These are phyloP conservation scores for Sicus ferrugineus DNA, from an alignment of 2,888 invertebrate species.

Conservation along the genomic window DNA sequence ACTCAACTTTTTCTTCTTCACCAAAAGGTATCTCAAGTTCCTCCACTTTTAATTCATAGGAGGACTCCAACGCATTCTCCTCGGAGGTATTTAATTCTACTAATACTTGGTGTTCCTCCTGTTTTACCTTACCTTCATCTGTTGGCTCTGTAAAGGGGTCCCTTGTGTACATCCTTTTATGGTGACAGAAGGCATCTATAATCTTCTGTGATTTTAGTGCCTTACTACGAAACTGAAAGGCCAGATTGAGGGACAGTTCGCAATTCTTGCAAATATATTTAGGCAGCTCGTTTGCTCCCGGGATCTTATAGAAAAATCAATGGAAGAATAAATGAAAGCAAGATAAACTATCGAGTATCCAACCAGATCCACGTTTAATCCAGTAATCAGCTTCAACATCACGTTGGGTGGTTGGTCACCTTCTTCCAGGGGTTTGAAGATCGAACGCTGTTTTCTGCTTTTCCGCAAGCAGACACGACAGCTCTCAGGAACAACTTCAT, in stretches of 20 bases:
- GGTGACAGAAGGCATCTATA: constrained; percentile 49
- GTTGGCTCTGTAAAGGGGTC: not conserved
- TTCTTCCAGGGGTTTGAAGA: constrained; percentile 53
- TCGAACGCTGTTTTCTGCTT: constrained; percentile 52
- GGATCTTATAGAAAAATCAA: constrained; percentile 3
- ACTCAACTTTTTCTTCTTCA: constrained; percentile 38
- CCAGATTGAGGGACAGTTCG: constrained; percentile 58
- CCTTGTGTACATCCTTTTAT: not conserved
- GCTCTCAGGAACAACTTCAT: constrained; percentile 50
- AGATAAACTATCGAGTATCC: not conserved
- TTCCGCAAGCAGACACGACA: constrained; percentile 57
- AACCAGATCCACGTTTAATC: constrained; percentile 41
- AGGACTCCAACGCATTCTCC: not conserved
- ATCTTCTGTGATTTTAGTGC: constrained; percentile 54
- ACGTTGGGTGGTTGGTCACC: constrained; percentile 57
- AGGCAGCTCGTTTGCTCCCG: constrained; percentile 44
- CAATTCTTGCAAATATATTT: constrained; percentile 56
- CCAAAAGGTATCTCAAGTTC: constrained; percentile 36
- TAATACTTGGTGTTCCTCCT: not conserved
- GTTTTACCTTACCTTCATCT: not conserved
- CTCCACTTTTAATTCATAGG: constrained; percentile 24
- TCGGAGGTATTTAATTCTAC: not conserved
- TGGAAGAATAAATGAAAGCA: not conserved
- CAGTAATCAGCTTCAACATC: constrained; percentile 55
- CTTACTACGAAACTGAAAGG: constrained; percentile 56